These are phyloP conservation scores for Corythornis cristatus DNA, from an alignment of 2,113 vertebrate genomes.

Conservation along the genomic window DNA sequence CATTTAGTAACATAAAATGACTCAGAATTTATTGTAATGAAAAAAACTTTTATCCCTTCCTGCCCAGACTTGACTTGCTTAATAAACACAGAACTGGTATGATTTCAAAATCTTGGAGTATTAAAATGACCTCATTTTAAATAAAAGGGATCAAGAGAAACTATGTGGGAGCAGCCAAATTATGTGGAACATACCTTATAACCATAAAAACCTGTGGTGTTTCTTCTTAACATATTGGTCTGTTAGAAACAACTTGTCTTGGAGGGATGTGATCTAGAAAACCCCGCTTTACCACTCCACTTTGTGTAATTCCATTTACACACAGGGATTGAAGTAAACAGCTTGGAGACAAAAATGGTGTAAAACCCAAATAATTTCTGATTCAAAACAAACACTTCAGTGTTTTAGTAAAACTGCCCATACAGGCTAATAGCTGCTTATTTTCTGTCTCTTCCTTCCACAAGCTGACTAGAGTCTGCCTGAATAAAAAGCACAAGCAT, in stretches of 20 bases:
- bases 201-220: neutral
- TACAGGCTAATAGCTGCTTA: neutral
- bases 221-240: neutral
- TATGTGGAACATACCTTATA: neutral
- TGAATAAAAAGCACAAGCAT: neutral
- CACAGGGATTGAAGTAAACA: neutral
- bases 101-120: neutral
- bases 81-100: neutral
- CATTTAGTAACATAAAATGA: rapidly evolving
- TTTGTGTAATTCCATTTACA: neutral
- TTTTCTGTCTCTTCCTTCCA: neutral
- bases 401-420: neutral
- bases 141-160: neutral
- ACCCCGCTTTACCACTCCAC: neutral
- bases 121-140: neutral
- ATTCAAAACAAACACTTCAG: rapidly evolving
- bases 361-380: neutral
- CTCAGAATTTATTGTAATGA: neutral
- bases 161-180: neutral
- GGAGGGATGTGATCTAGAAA: neutral
- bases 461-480: rapidly evolving
- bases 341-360: neutral
- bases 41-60: neutral
- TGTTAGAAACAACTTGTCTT: neutral
- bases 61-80: neutral